Base-by-base conservation (phyloP, 2,888 invertebrate genomes). In the Drosophila engyochracea region DNA sequence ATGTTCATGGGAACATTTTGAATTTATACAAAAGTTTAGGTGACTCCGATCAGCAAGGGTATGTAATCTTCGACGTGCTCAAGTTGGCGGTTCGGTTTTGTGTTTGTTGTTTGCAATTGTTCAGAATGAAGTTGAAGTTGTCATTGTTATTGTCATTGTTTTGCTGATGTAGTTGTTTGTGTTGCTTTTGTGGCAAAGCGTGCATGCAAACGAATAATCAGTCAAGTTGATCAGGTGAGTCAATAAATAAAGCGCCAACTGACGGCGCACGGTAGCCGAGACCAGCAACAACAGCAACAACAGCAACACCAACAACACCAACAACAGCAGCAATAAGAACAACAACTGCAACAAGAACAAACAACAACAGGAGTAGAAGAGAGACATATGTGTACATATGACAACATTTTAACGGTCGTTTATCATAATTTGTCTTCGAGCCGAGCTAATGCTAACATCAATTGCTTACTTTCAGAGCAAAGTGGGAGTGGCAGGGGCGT, bases 201-300 rank as follows among this genome's bases (percentile, higher is more conserved):
- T 91, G 92, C 92, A 92, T 92, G 92, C 90, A 91, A 87, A 83
- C 88, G 81, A 88, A 86, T 93, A 93, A 93, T 93, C 93, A 92
- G 92, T 92, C 93, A 93, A 91, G 83, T 89, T 92, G 91, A 91
- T 92, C 92, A 84, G 85, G 86, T 89, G 82, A 92, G 93, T 92
- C 92, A 93, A 92, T 92, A 92, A 92, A 92, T 92, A 92, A 92
- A 82, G 74, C 69, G 69, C 30, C 74, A 71, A 71, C 76, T 55
- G 76, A 69, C 80, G 74, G 67, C 70, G 65, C 74, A 81, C 83
- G 70, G 80, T 75, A 82, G 83, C 75, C 57, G 52, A 66, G 39
- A 55, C 68, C 64, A 62, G 58, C 68, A 76, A 19, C 52, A 70
- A 49, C 47, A 74, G 30, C 47, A 75, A 19, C 39, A 60, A 25